These are phyloP conservation scores for Clostera curtula DNA, from an alignment of 2,888 invertebrate species.

Conservation along the genomic window DNA sequence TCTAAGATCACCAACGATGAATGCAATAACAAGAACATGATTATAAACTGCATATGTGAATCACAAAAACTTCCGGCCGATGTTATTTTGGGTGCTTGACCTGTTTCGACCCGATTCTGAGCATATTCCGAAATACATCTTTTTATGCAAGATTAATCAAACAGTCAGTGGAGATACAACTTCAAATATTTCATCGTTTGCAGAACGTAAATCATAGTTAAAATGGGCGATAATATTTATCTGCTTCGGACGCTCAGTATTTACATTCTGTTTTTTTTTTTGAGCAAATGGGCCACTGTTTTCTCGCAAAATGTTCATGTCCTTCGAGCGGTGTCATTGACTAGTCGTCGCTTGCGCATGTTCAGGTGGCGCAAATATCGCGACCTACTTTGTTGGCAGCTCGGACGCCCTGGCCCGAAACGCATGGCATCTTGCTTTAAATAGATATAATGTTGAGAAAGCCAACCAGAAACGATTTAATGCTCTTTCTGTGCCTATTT, in stretches of 20 bases:
- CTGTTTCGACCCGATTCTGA: slow-evolving; percentile 32
- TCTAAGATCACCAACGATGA: slow-evolving; percentile 5
- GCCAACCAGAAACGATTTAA: slow-evolving; percentile 25
- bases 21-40: slow-evolving; percentile 10
- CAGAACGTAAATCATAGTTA: slow-evolving; percentile 25
- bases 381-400: slow-evolving; percentile 58
- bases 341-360: slow-evolving; percentile 31
- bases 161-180: slow-evolving; percentile 15
- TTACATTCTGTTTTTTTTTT: slow-evolving; percentile 18
- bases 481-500: slow-evolving; percentile 11
- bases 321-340: slow-evolving; percentile 38
- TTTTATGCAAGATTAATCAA: slow-evolving; percentile 30
- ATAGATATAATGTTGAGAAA: slow-evolving; percentile 56
- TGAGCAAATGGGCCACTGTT: slow-evolving; percentile 27
- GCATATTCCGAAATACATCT: slow-evolving; percentile 36
- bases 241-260: slow-evolving; percentile 12
- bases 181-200: slow-evolving; percentile 22
- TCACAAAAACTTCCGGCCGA: slow-evolving; percentile 46
- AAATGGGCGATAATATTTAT: slow-evolving; percentile 22
- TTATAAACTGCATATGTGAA: slow-evolving; percentile 37
- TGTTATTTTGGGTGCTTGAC: slow-evolving; percentile 46
- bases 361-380: slow-evolving; percentile 44
- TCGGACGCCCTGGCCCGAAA: slow-evolving; percentile 37
- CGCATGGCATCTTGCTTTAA: slow-evolving; percentile 49
- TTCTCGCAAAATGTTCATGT: slow-evolving; percentile 22